Conservation (phyloP, 2,888 invertebrate species). For the Muscina levida region DNA sequence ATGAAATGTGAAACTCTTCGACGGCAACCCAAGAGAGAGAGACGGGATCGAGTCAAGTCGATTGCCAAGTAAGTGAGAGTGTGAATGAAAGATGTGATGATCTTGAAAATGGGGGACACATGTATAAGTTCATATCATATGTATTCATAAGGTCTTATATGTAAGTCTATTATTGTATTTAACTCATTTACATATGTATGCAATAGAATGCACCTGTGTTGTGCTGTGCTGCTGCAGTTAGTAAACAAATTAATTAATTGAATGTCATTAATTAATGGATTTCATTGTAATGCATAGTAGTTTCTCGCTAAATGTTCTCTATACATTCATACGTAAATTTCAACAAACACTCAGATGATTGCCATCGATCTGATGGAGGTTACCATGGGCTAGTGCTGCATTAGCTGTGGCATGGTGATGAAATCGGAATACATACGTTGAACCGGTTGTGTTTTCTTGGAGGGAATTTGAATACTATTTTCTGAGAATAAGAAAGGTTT, state of each 20-base stretch:
- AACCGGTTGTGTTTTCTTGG: no score
- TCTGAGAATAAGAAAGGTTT: no score
- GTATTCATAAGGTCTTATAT: not conserved
- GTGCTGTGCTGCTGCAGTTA: not conserved
- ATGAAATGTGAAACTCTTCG: conserved; percentile 49
- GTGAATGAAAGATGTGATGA: conserved; percentile 23
- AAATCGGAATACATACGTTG: no score
- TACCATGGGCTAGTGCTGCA: no score
- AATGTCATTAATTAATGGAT: conserved; percentile 52
- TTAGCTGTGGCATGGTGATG: no score
- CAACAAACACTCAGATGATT: not conserved
- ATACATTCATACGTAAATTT: not conserved
- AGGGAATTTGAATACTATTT: no score
- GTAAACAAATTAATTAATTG: conserved; percentile 42
- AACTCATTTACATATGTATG: conserved; percentile 18
- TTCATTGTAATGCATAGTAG: conserved; percentile 57
- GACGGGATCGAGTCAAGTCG: not conserved
- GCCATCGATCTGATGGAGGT: no score
- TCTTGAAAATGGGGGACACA: not conserved
- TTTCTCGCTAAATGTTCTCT: conserved; percentile 45
- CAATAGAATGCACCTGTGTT: conserved; percentile 22
- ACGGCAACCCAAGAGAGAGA: not conserved
- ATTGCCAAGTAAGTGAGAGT: conserved; percentile 16
- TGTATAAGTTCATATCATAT: not conserved
- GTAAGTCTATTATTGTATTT: not conserved